Evolutionary conservation across 2,888 invertebrate species (phyloP), one percentile per base, ranked within the genome.

Genomic region (Aromia moschata): DNA sequence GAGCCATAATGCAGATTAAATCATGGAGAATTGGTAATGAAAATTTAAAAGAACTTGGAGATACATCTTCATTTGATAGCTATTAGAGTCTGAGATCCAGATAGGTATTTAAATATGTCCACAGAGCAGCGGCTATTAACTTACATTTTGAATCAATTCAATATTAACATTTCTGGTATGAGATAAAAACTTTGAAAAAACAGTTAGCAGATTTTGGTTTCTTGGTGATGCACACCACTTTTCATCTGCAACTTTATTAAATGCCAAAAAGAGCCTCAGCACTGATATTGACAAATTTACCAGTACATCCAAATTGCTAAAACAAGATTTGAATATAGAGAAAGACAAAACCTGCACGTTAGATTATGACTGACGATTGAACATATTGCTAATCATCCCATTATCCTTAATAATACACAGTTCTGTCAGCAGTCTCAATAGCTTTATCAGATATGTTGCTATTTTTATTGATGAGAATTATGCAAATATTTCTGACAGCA

Each of bases 1-100:
- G 20, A 15, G 64, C 61, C 44, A 70, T 54, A 14, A 58, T 44
- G 15, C 66, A 60, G 53, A 62, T 69, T 31, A 71, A 20, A 36
- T 62, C 62, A 44, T 70, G 65, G 9, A 71, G 56, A 31, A 58
- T 47, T 15, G 59, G 56, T 20, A 71, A 55, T 16, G 64, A 59
- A 25, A 65, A 54, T 58, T 69, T 69, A 11, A 71, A 46, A 38
- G 69, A 58, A 60, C 54, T 65, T 43, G 71, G 71, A 12, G 70
- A 67, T 9, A 60, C 65, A 44, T 70, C 68, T 57, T 65, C 65
- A 44, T 66, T n/a, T 69, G 18, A 71, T 60, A 12, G 56, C 40
- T 33, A 56, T 58, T 20, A 70, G 55, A n/a, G 63, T 58, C 64
- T 67, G 45, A 7, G 56, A 58, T n/a, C n/a, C n/a, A 44, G 9